phyloP scores from a whole-genome alignment of 2,797 vertebrate genomes.

The Steatocranus sp. region DNA sequence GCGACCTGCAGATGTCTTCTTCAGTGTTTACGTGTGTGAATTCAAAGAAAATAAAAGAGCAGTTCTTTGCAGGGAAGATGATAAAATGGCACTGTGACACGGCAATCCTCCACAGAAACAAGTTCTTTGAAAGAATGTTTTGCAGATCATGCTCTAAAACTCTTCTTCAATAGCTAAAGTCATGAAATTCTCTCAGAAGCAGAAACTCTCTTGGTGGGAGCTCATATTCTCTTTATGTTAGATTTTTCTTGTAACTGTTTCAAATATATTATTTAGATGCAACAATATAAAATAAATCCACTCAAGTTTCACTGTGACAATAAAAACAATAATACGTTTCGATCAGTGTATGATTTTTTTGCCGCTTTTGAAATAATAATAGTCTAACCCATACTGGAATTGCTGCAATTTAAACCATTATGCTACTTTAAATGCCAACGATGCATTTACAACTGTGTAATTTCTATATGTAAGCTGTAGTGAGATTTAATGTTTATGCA shows the following conservation, averaged over 20 bases:
- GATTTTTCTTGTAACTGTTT: neutral
- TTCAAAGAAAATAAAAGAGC: conserved; percentile 1
- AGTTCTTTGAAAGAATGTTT: conserved; percentile 1
- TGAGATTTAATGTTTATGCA: neutral
- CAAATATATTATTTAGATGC: neutral
- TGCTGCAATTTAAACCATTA: neutral
- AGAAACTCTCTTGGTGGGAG: neutral
- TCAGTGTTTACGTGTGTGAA: neutral
- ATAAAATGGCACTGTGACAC: conserved; percentile 6
- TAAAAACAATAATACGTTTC: neutral
- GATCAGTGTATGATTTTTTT: neutral
- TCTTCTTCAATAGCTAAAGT: neutral
- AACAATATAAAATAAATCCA: neutral
- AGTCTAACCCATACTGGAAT: neutral
- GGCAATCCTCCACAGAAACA: neutral
- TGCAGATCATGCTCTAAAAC: neutral
- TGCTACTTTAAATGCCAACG: neutral
- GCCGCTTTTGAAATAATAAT: neutral
- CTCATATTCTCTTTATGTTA: neutral
- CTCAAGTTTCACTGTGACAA: neutral
- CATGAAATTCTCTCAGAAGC: conserved; percentile 6
- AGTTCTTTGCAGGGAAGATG: neutral
- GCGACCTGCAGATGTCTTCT: neutral
- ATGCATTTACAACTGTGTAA: neutral
- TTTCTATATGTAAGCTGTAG: neutral